Base-by-base conservation (phyloP, 1,140 invertebrate species). In the Trichogramma pretiosum region DNA sequence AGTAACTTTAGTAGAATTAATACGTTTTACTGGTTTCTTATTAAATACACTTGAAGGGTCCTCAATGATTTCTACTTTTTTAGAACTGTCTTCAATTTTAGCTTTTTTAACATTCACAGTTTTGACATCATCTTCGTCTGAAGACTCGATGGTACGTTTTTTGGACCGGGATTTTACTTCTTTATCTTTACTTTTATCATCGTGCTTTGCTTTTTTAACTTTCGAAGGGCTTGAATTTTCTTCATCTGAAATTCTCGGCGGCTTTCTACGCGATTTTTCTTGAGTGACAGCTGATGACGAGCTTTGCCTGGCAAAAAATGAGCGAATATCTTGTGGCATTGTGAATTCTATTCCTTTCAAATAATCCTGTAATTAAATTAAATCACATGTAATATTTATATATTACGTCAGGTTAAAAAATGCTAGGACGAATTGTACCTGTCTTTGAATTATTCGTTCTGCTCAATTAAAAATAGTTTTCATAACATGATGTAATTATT, bases 1-100 rank as follows among this genome's bases (percentile, higher is more conserved):
- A 11, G 14, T 50, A 37, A 61, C 18, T 56, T 62, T 64, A 49
- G 56, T 21, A 7, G 54, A 59, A 34, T 58, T 54, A 32, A 61
- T 23, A 51, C 63, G 57, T 42, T 61, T 68, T 30, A 74, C 39
- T 10, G 70, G 66, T 36, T 45, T 62, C 34, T 65, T 70, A 22
- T 66, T 62, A 61, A 77, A 75, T 11, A 75, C 24, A 19, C 67
- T 5, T 19, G 2, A 5, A 23, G 26, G 5, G 11, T 23, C 13
- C 28, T 43, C 19, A 32, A 21, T 13, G 32, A 22, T 51, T 46
- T 59, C 49, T 4, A 13, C 17, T 13, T 55, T 13, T 9, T 56
- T 53, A 10, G 45, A 22, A 14, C 39, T 35, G 22, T 46, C 26
- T 19, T 32, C 16, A 14, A 62, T 55, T 59, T 37, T 56, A 62